Conservation (phyloP, 37 sponge, comb jelly and placozoan species). For the Diacarnus erythraeanus region DNA sequence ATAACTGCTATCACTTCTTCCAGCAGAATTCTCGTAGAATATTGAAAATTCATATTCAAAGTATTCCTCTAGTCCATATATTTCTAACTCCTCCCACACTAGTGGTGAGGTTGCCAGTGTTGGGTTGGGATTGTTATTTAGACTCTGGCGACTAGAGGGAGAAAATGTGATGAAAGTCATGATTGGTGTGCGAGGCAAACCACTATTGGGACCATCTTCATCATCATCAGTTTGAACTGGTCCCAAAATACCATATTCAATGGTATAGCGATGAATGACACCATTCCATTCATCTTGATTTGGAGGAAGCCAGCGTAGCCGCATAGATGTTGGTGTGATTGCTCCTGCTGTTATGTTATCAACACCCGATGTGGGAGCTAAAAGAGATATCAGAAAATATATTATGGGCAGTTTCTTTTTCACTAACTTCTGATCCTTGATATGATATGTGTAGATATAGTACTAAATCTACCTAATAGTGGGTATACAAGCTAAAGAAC, state of each 20-base stretch:
- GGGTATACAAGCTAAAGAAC: no score
- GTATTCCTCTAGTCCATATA: constrained; percentile 16
- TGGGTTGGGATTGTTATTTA: neutral
- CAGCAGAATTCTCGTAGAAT: constrained; percentile 9
- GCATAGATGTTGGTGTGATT: neutral
- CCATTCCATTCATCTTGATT: constrained; percentile 8
- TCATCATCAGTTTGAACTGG: neutral
- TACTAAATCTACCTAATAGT: no score
- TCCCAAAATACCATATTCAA: neutral
- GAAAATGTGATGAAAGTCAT: neutral
- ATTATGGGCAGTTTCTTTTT: no score
- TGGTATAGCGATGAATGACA: constrained; percentile 12
- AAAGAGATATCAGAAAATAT: neutral
- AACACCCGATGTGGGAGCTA: constrained; percentile 2
- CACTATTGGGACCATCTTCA: neutral
- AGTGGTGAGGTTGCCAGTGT: neutral
- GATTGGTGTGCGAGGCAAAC: neutral
- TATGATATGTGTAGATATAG: no score
- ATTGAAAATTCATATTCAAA: neutral
- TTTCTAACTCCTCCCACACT: neutral
- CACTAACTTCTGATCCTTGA: no score
- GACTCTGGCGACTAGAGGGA: neutral
- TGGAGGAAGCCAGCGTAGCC: constrained; percentile 10
- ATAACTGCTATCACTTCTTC: constrained; percentile 5
- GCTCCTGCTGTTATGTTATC: neutral